These are phyloP conservation scores for Tolypeutes matacus DNA, from an alignment of 2,797 vertebrate species.

Conservation along the genomic window DNA sequence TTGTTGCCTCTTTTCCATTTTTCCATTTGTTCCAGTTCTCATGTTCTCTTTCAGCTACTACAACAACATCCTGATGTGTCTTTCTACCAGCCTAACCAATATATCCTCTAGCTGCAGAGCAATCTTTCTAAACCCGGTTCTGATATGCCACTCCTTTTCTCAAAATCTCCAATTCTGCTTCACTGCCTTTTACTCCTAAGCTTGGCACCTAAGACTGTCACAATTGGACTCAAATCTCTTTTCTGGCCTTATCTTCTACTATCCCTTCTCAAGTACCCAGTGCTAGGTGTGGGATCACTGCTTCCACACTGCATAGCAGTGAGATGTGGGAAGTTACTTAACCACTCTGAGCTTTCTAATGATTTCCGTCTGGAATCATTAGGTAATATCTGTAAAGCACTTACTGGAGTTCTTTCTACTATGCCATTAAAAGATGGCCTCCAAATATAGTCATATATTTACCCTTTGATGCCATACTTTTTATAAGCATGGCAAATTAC, in stretches of 20 bases:
- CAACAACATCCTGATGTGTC: fast-evolving
- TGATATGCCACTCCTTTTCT: fast-evolving
- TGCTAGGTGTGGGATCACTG: neutral
- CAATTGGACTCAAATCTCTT: neutral
- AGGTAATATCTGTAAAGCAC: neutral
- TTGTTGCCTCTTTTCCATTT: neutral
- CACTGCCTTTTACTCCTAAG: neutral
- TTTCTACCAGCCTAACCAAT: neutral
- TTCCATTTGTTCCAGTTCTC: neutral
- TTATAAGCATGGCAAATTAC: neutral
- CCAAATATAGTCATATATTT: neutral
- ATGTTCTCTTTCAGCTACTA: neutral
- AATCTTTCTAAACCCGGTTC: neutral
- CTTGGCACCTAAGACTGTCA: neutral
- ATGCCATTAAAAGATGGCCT: neutral
- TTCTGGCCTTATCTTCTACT: neutral
- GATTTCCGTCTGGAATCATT: neutral
- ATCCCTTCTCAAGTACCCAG: fast-evolving
- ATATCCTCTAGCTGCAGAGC: neutral
- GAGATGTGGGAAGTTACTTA: neutral
- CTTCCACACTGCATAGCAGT: neutral
- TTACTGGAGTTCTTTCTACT: neutral
- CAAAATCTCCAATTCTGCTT: neutral
- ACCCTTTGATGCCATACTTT: neutral
- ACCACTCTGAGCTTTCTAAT: neutral